These are phyloP conservation scores for Nephrotoma appendiculata DNA, from an alignment of 2,888 invertebrate genomes.

Conservation along the genomic window DNA sequence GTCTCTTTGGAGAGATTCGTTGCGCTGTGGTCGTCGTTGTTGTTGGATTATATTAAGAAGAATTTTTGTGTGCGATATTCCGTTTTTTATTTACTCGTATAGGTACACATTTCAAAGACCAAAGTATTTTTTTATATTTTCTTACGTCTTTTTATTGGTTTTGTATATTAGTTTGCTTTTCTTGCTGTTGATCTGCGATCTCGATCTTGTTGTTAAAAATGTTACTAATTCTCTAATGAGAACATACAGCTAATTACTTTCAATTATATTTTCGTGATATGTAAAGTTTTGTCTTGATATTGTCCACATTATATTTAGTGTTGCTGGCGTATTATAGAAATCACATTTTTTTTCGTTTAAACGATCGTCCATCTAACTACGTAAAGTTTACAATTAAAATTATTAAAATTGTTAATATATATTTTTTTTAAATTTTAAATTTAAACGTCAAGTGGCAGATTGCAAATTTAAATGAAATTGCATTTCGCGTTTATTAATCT, in stretches of 20 bases:
- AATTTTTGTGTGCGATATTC: background rate
- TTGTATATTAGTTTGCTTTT: background rate
- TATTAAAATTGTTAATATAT: background rate
- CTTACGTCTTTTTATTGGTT: background rate
- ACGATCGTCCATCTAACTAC: background rate
- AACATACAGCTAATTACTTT: slow-evolving; percentile 4
- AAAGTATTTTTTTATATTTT: background rate
- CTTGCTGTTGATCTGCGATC: background rate
- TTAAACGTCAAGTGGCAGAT: background rate
- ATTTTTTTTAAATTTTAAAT: background rate
- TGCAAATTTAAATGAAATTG: background rate
- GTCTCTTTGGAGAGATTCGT: background rate
- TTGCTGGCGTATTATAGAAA: background rate
- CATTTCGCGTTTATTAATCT: background rate
- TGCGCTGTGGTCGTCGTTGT: background rate
- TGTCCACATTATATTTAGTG: background rate
- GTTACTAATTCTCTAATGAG: slow-evolving; percentile 5
- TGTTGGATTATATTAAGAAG: background rate
- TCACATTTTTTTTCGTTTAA: background rate
- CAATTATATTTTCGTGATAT: slow-evolving; percentile 5
- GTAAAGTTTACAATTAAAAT: background rate
- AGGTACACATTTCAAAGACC: background rate
- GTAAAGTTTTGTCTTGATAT: background rate
- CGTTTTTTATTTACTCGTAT: background rate
- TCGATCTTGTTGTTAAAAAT: background rate